Conservation (phyloP, 2,797 vertebrate species). For the Chelmon rostratus region DNA sequence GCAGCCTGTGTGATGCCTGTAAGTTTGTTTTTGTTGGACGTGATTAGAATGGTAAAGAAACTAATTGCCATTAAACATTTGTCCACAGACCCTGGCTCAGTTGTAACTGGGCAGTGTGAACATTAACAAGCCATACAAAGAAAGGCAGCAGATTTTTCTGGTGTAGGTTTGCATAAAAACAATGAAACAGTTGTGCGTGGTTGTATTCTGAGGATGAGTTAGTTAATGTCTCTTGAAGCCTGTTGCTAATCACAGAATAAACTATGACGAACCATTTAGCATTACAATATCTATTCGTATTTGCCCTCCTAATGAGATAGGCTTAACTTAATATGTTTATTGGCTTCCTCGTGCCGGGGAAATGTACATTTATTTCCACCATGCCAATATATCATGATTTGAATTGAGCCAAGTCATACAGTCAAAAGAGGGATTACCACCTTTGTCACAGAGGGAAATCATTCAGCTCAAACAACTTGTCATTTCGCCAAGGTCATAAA, state of each 20-base stretch:
- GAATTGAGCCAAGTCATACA: slow-evolving; percentile 60
- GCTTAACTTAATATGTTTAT: slow-evolving; percentile 66
- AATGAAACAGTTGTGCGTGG: slow-evolving; percentile 8
- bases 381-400: slow-evolving; percentile 61
- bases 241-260: slow-evolving; percentile 41
- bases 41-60: neutral
- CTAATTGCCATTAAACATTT: neutral
- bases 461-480: slow-evolving; percentile 76
- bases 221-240: slow-evolving; percentile 27
- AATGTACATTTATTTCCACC: slow-evolving; percentile 51
- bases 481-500: slow-evolving; percentile 80
- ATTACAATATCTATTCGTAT: slow-evolving; percentile 51
- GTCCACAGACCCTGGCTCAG: neutral
- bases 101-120: slow-evolving; percentile 6
- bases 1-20: neutral
- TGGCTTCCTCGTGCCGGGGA: slow-evolving; percentile 44
- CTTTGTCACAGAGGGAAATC: slow-evolving; percentile 74
- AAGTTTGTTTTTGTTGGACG: neutral
- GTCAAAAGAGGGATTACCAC: slow-evolving; percentile 73
- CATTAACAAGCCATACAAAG: neutral
- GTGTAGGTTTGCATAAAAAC: slow-evolving; percentile 10
- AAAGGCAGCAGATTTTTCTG: slow-evolving; percentile 4
- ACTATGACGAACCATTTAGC: slow-evolving; percentile 43
- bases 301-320: slow-evolving; percentile 54
- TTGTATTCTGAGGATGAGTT: slow-evolving; percentile 28